Base-by-base conservation (phyloP, 2,113 vertebrate species). In the Turdus rufiventris region DNA sequence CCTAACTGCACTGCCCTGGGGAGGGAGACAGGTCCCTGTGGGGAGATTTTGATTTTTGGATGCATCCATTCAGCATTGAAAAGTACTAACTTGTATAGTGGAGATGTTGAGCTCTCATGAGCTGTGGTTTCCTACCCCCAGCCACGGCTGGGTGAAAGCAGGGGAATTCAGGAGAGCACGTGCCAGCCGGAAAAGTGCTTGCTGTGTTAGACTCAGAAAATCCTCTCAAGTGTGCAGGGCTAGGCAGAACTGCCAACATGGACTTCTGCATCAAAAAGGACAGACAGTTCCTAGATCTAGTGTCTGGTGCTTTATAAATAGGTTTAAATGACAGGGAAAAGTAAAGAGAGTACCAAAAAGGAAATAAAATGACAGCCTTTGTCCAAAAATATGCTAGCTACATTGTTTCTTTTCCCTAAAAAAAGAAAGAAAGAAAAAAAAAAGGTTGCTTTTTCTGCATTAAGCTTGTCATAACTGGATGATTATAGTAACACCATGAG, bases 401-500 rank as follows among this genome's bases (percentile, higher is more conserved):
- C 91, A 97, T 96, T 96, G 94, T 96, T 96, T 96, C 81, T 84
- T 89, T 67, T 67, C 61, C 86, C 84, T 60, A 93, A 87, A 95
- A 94, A 95, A 88, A 36, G 24, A 56, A 79, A 43, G 4, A 28
- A 10, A 18, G 8, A 6, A 31, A 54, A 60, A 54, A 60, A 89
- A 97, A 95, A 96, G 16, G 68, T 91, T 94, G 93, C 94, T 97
- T 97, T 97, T 97, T 92, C 89, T 96, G 94, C 90, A 89, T 96
- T 92, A 96, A 93, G 86, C 82, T 74, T 89, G 94, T 96, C 91
- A 91, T 97, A 96, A 95, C 94, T 66, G 91, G 91, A 95, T 96
- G 95, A 96, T 97, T 96, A 96, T 96, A 97, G 95, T 92, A 91
- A 96, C 88, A 96, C 96, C 84, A 88, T 91, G 96, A 96, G 96